Conservation (phyloP, 1,140 invertebrate genomes). For the Drosophila serrata region DNA sequence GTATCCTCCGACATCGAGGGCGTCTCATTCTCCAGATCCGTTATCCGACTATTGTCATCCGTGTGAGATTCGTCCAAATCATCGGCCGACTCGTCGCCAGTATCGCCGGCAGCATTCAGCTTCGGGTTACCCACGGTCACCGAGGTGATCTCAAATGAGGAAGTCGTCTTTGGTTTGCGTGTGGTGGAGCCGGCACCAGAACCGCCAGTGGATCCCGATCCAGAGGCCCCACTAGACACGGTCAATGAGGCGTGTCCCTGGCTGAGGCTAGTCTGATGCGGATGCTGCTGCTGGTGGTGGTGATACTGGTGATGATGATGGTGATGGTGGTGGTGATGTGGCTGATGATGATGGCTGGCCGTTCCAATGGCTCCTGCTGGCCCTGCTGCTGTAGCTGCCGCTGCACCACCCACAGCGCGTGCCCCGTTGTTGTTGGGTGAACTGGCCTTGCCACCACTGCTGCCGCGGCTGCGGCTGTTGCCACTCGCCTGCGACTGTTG, state of each 20-base stretch:
- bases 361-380: constrained; percentile 34
- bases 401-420: constrained; percentile 33
- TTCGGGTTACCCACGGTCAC: constrained; percentile 89
- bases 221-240: constrained; percentile 16
- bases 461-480: constrained; percentile 21
- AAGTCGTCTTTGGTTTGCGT: constrained; percentile 87
- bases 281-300: constrained; percentile 49
- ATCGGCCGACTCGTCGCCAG: constrained; percentile 96
- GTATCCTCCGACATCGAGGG: constrained; percentile 94
- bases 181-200: constrained; percentile 38
- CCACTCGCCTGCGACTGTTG: constrained; percentile 15
- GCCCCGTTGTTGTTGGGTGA: constrained; percentile 80
- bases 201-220: constrained; percentile 6
- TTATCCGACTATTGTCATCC: constrained; percentile 93
- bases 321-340: constrained; percentile 43
- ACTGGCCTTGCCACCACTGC: constrained; percentile 63
- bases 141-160: constrained; percentile 97
- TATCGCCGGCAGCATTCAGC: constrained; percentile 90
- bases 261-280: constrained; percentile 73
- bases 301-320: constrained; percentile 45
- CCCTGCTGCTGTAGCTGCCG: constrained; percentile 20
- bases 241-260: constrained; percentile 61
- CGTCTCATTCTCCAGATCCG: constrained; percentile 93
- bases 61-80: constrained; percentile 97
- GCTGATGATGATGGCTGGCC: constrained; percentile 31